These are phyloP conservation scores for Tor tambroides DNA, from an alignment of 2,113 vertebrate genomes.

Conservation along the genomic window DNA sequence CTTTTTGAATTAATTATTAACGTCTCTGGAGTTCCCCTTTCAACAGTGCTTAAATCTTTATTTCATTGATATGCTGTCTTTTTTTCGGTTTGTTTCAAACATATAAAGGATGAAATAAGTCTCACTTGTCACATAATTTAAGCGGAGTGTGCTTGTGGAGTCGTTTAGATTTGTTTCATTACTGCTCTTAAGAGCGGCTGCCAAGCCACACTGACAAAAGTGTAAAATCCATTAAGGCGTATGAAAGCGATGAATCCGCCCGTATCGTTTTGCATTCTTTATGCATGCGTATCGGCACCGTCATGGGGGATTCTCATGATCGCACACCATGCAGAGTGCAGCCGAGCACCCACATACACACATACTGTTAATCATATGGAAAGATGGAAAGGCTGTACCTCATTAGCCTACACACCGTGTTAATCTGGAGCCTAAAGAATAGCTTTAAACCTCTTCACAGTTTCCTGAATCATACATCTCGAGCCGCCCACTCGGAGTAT, in stretches of 20 bases:
- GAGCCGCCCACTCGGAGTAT: background rate
- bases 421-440: constrained; percentile 35
- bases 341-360: constrained; percentile 43
- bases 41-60: constrained; percentile 53
- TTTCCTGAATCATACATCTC: constrained; percentile 34
- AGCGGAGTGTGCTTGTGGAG: constrained; percentile 41
- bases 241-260: constrained; percentile 45
- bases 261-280: constrained; percentile 50
- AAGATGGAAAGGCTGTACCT: constrained; percentile 50
- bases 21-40: constrained; percentile 54
- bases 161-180: constrained; percentile 57
- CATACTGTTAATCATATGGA: constrained; percentile 33
- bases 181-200: constrained; percentile 44
- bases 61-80: constrained; percentile 50
- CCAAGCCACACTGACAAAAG: constrained; percentile 40
- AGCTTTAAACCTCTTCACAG: constrained; percentile 38
- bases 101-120: constrained; percentile 26
- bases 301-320: constrained; percentile 59
- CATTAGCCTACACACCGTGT: constrained; percentile 52
- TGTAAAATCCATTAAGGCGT: constrained; percentile 51
- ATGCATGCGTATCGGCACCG: constrained; percentile 50
- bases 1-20: constrained; percentile 59
- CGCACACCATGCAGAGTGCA: constrained; percentile 50
- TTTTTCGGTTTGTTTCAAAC: constrained; percentile 41
- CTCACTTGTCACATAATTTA: constrained; percentile 56